Conservation (phyloP, 1,140 invertebrate genomes). For the Pogonomyrmex barbatus region DNA sequence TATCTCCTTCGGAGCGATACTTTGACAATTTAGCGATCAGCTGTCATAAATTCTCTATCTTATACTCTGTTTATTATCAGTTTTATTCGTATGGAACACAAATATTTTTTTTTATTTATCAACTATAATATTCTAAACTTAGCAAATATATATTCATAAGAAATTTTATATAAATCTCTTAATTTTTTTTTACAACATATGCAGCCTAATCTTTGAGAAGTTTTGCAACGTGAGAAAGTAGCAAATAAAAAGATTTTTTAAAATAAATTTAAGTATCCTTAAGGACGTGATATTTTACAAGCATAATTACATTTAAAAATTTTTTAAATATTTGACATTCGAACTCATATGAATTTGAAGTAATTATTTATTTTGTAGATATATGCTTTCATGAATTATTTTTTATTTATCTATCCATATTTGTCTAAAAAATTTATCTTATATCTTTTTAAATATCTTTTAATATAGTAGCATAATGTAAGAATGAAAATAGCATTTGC, state of each 20-base stretch:
- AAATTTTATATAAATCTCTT: neutral
- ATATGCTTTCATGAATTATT: neutral
- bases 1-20: neutral
- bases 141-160: neutral
- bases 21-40: neutral
- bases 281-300: slow-evolving; percentile 2
- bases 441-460: slow-evolving; percentile 1
- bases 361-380: neutral
- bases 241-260: neutral
- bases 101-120: neutral
- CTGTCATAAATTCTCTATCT: slow-evolving; percentile 13
- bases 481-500: neutral
- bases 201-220: neutral
- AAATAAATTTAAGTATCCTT: neutral
- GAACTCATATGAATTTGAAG: slow-evolving; percentile 1
- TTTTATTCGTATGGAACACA: neutral
- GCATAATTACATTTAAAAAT: slow-evolving; percentile 13
- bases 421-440: neutral
- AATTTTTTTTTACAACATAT: neutral
- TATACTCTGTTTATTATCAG: neutral
- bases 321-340: neutral
- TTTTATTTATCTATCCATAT: neutral
- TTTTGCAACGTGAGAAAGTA: neutral
- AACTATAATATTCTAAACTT: neutral
- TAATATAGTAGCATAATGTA: neutral